A percentile compares a stretch with the other conserved stretches of the same genome.
These are phyloP conservation scores for Trididemnum nubilum DNA, from an alignment of 23 tunicate species.

Conservation along the genomic window DNA sequence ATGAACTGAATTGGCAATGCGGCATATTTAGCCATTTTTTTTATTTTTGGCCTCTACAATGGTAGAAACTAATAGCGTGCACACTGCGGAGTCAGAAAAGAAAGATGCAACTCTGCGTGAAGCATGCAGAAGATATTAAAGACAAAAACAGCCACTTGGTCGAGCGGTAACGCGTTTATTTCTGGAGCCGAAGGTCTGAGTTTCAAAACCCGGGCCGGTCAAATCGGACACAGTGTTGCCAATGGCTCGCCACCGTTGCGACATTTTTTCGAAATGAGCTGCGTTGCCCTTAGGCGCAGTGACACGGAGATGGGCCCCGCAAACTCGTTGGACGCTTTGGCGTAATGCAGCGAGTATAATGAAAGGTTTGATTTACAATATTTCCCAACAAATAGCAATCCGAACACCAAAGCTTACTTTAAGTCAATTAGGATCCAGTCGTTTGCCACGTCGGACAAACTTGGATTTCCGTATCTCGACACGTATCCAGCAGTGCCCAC, in stretches of 20 bases:
- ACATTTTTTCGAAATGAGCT: neutral
- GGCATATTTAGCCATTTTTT: no score
- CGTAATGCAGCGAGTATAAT: neutral
- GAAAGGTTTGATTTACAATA: neutral
- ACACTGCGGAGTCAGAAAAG: no score
- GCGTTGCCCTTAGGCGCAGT: neutral
- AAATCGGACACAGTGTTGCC: neutral
- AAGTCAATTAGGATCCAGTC: conserved; percentile 49
- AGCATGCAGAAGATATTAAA: no score
- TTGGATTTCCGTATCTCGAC: conserved; percentile 73
- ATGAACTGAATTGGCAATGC: no score
- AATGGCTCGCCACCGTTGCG: neutral
- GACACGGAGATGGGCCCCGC: neutral
- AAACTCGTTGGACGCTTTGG: neutral
- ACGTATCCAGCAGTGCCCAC: conserved; percentile 37
- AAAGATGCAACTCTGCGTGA: no score
- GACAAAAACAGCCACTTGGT: no score
- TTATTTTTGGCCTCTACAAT: no score
- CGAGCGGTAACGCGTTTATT: no score
- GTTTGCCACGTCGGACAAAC: neutral
- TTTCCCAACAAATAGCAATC: neutral
- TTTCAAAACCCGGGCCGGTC: neutral
- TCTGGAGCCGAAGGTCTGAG: neutral
- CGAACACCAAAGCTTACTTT: no score
- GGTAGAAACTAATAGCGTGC: no score